Conservation (phyloP, 2,113 vertebrate genomes). For the Amphilophus citrinellus region DNA sequence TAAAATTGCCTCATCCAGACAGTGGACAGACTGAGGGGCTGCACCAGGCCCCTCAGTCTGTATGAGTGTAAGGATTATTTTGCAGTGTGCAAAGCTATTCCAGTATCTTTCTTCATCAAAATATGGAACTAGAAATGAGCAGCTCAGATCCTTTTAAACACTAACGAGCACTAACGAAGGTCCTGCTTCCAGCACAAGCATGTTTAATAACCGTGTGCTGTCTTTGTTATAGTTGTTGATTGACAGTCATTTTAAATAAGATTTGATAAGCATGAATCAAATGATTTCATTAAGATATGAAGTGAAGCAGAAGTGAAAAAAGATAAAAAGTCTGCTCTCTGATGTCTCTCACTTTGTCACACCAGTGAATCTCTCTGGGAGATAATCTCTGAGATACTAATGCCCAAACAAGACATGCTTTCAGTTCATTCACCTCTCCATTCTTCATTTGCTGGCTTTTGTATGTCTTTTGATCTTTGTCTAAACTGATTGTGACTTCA, state of each 20-base stretch:
- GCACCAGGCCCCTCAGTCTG: background rate
- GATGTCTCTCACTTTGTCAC: background rate
- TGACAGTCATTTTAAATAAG: background rate
- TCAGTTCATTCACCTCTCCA: background rate
- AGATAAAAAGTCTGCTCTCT: background rate
- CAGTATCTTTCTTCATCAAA: background rate
- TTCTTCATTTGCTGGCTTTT: background rate
- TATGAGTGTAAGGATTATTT: background rate
- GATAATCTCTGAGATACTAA: background rate
- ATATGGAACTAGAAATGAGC: background rate
- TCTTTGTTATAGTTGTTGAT: background rate
- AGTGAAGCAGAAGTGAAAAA: background rate
- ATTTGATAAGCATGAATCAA: background rate
- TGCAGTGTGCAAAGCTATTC: no score
- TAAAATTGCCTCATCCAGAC: fast-evolving
- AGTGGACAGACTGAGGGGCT: background rate
- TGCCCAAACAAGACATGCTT: background rate
- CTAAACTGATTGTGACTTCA: background rate
- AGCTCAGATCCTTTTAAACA: background rate
- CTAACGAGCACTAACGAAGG: background rate
- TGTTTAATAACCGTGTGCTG: background rate
- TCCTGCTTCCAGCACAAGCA: background rate
- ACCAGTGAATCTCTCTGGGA: background rate
- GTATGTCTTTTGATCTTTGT: background rate
- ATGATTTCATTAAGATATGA: conserved; percentile 4